These are phyloP conservation scores for Actinopyga echinites DNA, from an alignment of 53 echinoderm and acorn worm genomes.

Conservation along the genomic window DNA sequence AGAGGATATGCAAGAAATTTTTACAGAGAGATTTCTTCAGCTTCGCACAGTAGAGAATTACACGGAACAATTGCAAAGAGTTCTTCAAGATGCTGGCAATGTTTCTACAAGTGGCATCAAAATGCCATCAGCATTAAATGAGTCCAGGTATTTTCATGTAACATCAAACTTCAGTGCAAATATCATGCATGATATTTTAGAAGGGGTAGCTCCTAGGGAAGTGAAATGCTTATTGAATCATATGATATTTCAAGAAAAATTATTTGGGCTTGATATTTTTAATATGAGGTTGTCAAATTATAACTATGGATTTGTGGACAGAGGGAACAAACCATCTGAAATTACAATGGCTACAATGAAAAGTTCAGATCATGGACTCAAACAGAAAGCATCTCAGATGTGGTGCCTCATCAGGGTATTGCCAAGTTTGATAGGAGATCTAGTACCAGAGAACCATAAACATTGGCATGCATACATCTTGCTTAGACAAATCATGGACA, in stretches of 20 bases:
- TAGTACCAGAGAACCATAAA: constrained; percentile 28
- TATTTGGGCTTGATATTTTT: constrained; percentile 42
- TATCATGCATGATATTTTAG: constrained; percentile 59
- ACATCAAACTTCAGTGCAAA: constrained; percentile 38
- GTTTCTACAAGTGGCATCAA: constrained; percentile 55
- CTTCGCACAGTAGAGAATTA: constrained; percentile 38
- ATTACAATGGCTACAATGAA: constrained; percentile 32
- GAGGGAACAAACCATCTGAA: constrained; percentile 56
- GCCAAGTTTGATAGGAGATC: constrained; percentile 46
- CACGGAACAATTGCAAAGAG: constrained; percentile 21
- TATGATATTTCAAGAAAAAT: constrained; percentile 38
- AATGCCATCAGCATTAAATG: constrained; percentile 40
- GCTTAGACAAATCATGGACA: constrained; percentile 26
- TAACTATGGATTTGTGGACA: constrained; percentile 49
- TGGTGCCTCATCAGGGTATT: constrained; percentile 51
- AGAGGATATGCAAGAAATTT: neutral
- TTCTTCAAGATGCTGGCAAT: constrained; percentile 23
- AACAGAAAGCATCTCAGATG: constrained; percentile 59
- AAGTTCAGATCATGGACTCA: constrained; percentile 35
- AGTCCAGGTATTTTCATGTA: constrained; percentile 51
- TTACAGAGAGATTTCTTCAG: constrained; percentile 16
- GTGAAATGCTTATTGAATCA: constrained; percentile 26
- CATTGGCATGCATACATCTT: neutral
- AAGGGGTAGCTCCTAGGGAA: constrained; percentile 41
- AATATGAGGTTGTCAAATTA: constrained; percentile 29